Base-by-base conservation (phyloP, 1,140 invertebrate genomes). In the Rhopalosiphum padi region DNA sequence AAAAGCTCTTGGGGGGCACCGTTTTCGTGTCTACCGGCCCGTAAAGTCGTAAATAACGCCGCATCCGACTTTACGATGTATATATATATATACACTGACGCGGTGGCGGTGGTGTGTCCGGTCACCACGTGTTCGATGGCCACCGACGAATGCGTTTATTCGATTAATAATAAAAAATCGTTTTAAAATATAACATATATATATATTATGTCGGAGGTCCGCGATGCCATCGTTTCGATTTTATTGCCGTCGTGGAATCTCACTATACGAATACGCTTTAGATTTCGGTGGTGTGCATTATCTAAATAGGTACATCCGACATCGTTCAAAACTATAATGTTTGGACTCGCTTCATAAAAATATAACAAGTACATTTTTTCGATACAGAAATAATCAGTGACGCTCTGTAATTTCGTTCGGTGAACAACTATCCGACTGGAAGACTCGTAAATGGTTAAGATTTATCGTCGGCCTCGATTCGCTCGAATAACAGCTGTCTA, bases 21-120 rank as follows among this genome's bases (percentile, higher is more conserved):
- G 87, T 88, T 53, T 88, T 88, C 48, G 87, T 88, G 87, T 53
- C 41, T 35, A 48, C n/a, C 87, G 48, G 46, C 46, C 87, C 87
- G 48, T 51, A 51, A 88, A 88, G 87, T 51, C 87, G 87, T 88
- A 88, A 88, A 88, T 88, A 88, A 88, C 87, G n/a, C 87, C 87
- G n/a, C 48, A 21, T 48, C 48, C 46, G 87, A 88, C n/a, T 37
- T 25, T 30, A 25, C 35, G 86, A 51, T 22, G 7, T 87, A 51
- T 35, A n/a, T n/a, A 46, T 86, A 46, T n/a, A 46, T 86, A 43
- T 43, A 35, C 37, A 37, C 8, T 22, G 21, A 23, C 87, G 30
- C 41, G 0, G 46, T 2, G 9, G 18, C 43, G 23, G 21, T 30
- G 46, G 86, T 1, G 43, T n/a, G n/a, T 88, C 48, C 87, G 46